Base-by-base conservation (phyloP, 2,797 vertebrate genomes). In the Myotis vivesi region DNA sequence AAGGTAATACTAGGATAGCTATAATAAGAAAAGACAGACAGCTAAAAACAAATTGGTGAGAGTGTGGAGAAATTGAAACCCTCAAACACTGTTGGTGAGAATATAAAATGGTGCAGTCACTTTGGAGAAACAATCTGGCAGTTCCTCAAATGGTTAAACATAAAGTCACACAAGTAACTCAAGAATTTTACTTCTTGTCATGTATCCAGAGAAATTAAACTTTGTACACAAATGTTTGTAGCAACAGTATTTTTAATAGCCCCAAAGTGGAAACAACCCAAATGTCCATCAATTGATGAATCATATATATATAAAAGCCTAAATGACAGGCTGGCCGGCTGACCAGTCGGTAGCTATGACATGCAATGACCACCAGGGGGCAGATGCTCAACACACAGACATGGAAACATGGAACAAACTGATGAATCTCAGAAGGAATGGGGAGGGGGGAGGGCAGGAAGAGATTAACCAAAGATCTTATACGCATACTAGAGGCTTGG, bases 171-270 rank as follows among this genome's bases (percentile, higher is more conserved):
- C 55, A 77, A 80, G 44, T 84, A 9, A 83, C 25, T 44, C 23
- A 93, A 64, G 36, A 89, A 76, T 88, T 86, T 28, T 20, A 86
- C 46, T 84, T 28, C 17, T 62, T 57, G 8, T 57, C 23, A 75
- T n/a, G 0, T 68, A 79, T 62, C 44, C 41, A 89, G 38, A 69
- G 55, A 84, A 84, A 77, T 66, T 33, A 64, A 89, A 85, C 53
- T 2, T 22, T 66, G 11, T 38, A 46, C 23, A 62, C 20, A 53
- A 15, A 79, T 75, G 5, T n/a, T 81, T 25, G 30, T 8, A 85
- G 13, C 28, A 81, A 12, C 53, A 51, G 51, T 55, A 73, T 73
- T 69, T 73, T 36, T n/a, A 69, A 75, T 6, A 87, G 11, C 44
- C 22, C 6, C 0, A 69, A 91, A 64, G 3, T 82, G 8, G n/a